A percentile compares a stretch with the other conserved stretches of the same genome.
These are phyloP conservation scores for Sinopyrophorus schimmeli DNA, from an alignment of 2,888 invertebrate genomes.

Conservation along the genomic window DNA sequence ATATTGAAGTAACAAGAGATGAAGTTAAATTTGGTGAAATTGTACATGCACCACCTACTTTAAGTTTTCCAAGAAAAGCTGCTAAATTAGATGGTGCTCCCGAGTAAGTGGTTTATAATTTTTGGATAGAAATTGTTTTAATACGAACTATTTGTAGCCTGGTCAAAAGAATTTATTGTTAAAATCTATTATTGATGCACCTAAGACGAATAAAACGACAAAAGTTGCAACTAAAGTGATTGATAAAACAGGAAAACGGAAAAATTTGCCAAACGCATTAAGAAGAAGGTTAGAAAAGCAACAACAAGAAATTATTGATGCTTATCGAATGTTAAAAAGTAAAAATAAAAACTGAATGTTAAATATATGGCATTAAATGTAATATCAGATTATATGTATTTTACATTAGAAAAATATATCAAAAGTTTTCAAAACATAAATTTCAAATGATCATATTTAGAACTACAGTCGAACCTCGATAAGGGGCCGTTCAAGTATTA, in stretches of 20 bases:
- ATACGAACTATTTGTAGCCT: constrained; percentile 62
- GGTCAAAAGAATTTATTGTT: constrained; percentile 67
- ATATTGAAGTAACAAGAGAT: constrained; percentile 61
- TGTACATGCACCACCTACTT: constrained; percentile 71
- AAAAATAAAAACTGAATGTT: constrained; percentile 35
- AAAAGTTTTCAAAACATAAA: too few species aligned
- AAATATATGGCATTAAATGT: too few species aligned
- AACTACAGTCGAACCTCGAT: too few species aligned
- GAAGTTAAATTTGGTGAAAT: constrained; percentile 75
- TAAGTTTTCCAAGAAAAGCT: constrained; percentile 60
- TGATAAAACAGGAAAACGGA: constrained; percentile 63
- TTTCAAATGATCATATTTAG: too few species aligned
- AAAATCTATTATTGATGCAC: constrained; percentile 55
- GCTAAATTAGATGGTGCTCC: constrained; percentile 38
- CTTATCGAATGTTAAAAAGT: constrained; percentile 62
- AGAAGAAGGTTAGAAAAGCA: constrained; percentile 63
- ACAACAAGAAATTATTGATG: constrained; percentile 61
- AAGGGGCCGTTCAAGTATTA: too few species aligned
- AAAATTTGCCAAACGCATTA: constrained; percentile 62
- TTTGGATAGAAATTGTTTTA: too few species aligned
- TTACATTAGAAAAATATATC: too few species aligned
- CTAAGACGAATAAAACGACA: constrained; percentile 1
- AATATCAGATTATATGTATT: too few species aligned
- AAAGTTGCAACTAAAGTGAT: constrained; percentile 42
- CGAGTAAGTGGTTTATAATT: constrained; percentile 36